phyloP scores from a whole-genome alignment of 2,113 vertebrate genomes.

The Theristicus caerulescens region DNA sequence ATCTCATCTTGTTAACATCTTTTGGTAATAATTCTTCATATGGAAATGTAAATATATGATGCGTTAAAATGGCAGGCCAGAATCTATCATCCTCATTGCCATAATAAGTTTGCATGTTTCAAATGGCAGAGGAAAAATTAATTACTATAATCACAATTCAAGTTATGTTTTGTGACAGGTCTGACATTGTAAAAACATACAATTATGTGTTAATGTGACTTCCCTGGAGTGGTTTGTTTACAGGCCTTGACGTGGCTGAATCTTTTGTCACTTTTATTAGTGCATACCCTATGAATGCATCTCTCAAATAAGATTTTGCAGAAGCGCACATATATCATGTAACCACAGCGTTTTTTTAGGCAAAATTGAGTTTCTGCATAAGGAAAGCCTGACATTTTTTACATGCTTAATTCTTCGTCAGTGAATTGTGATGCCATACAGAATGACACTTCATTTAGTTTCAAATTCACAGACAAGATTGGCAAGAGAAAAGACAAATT shows the following conservation, averaged over 20 bases:
- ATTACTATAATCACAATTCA: conserved; percentile 46
- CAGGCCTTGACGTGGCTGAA: conserved; percentile 6
- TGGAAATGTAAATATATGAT: conserved; percentile 20
- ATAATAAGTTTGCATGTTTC: conserved; percentile 41
- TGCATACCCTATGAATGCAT: not conserved
- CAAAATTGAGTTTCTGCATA: not conserved
- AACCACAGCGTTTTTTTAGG: not conserved
- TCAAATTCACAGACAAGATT: not conserved
- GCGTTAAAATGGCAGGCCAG: conserved; percentile 9
- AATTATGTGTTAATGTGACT: conserved; percentile 60
- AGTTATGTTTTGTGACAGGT: conserved; percentile 36
- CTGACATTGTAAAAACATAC: conserved; percentile 52
- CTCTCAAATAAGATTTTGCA: not conserved
- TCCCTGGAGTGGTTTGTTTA: conserved; percentile 39
- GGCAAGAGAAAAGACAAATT: not conserved
- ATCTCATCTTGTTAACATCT: not conserved
- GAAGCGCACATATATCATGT: not conserved
- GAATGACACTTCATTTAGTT: not conserved
- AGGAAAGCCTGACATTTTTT: not conserved
- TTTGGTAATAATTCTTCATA: not conserved
- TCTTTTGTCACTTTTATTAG: conserved; percentile 28
- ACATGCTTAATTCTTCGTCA: not conserved
- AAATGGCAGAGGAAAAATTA: conserved; percentile 46
- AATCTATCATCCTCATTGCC: conserved; percentile 8
- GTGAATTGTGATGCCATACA: not conserved